These are phyloP conservation scores for Enteromius trimaculatus DNA, from an alignment of 2,797 vertebrate genomes.

Conservation along the genomic window DNA sequence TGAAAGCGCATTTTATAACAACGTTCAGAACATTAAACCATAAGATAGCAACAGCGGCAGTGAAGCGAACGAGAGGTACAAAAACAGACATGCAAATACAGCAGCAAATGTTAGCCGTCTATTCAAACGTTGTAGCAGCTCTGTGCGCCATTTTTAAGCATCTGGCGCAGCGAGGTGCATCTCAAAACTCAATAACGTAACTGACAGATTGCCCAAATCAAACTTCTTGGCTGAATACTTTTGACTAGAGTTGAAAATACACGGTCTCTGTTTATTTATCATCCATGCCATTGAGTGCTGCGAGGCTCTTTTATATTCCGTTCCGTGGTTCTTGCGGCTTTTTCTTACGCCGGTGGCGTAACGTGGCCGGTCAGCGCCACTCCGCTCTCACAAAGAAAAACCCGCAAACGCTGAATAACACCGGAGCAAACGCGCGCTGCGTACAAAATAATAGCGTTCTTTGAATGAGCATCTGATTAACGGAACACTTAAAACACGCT, in stretches of 20 bases:
- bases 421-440: constrained; percentile 53
- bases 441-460: constrained; percentile 50
- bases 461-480: constrained; percentile 30
- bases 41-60: not conserved
- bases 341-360: constrained; percentile 73
- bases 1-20: not conserved
- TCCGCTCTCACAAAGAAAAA: constrained; percentile 79
- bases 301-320: constrained; percentile 57
- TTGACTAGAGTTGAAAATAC: not conserved
- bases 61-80: not conserved
- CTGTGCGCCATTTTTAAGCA: constrained; percentile 59
- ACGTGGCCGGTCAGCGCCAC: constrained; percentile 69
- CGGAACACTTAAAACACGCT: not conserved
- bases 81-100: not conserved
- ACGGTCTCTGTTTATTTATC: not conserved
- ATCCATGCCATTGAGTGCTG: constrained; percentile 46
- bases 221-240: not conserved
- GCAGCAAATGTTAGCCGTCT: constrained; percentile 1
- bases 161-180: constrained; percentile 40
- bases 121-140: constrained; percentile 25
- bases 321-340: constrained; percentile 70
- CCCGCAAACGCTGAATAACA: constrained; percentile 69
- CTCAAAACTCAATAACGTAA: not conserved
- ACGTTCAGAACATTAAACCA: not conserved
- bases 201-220: not conserved